Evolutionary conservation across 2,797 vertebrate genomes (phyloP), one percentile per base, ranked within the genome.

Genomic region (Hipposideros larvatus): DNA sequence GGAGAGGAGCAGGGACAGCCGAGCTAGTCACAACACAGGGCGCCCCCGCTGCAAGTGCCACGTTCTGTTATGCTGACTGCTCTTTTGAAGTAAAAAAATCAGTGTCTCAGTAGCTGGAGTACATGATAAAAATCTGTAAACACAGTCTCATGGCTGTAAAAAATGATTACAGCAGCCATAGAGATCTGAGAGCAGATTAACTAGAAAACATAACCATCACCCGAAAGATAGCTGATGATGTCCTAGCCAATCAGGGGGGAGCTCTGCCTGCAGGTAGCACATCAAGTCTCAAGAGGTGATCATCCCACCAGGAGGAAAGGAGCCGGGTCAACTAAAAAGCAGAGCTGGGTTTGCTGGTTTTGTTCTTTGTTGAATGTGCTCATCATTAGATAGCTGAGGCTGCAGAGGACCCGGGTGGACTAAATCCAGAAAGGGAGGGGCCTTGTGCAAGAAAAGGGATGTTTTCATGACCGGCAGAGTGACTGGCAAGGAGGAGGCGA

Each of bases 11-110:
- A 21, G 14, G 19, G 31, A n/a, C 66, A 46, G 24, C 65, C 1
- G 9, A 16, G 7, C 15, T 10, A 19, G 63, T 0, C 22, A 53
- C 10, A 24, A 68, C 14, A 34, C 31, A 6, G 7, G 14, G 48
- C 14, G 48, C 7, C 10, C 1, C 34, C 4, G 4, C 26, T 2
- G 1, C 26, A 26, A 71, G n/a, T 13, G 19, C 15, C 11, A 1
- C 11, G 3, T 19, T 57, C 19, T 14, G 2, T 15, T 51, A 51
- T 51, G 48, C 19, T 34, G 34, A 9, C 10, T 34, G n/a, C 34
- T 46, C 14, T 63, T 71, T 31, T 68, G 87, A 66, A 90, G n/a
- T 26, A 37, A 70, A 37, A 89, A 65, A 19, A 87, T 92, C 94
- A 21, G 57, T 24, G 53, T 65, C 26, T 65, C 59, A 4, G n/a